phyloP scores from a whole-genome alignment of 2,113 vertebrate genomes.

The Vulpes vulpes region DNA sequence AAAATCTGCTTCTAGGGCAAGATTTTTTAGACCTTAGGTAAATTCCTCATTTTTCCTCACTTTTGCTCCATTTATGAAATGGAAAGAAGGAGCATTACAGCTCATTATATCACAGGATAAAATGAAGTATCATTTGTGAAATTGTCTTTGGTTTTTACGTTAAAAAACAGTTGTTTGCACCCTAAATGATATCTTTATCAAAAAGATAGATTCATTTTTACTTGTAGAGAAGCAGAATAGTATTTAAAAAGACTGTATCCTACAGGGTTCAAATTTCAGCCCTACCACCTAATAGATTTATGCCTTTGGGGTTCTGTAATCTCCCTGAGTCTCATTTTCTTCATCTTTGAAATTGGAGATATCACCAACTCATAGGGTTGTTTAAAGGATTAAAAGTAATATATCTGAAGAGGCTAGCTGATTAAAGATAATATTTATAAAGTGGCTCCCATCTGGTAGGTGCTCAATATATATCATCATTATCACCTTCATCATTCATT shows the following conservation, averaged over 20 bases:
- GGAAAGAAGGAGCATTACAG: neutral
- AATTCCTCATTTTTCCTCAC: neutral
- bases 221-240: neutral
- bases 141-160: neutral
- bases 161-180: neutral
- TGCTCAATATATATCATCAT: neutral
- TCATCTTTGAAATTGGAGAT: neutral
- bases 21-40: neutral
- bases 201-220: neutral
- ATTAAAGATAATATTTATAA: constrained; percentile 6
- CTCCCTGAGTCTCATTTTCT: neutral
- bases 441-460: neutral
- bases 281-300: neutral
- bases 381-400: neutral
- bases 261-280: neutral
- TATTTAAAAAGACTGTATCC: neutral
- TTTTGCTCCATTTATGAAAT: constrained; percentile 33
- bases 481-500: neutral
- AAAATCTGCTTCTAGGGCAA: neutral
- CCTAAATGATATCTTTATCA: neutral
- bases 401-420: neutral
- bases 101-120: neutral
- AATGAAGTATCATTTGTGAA: constrained; percentile 28
- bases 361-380: neutral
- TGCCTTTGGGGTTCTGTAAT: neutral